Conservation (phyloP, 92 coral and sea anemone species). For the Palythoa caribaeorum region DNA sequence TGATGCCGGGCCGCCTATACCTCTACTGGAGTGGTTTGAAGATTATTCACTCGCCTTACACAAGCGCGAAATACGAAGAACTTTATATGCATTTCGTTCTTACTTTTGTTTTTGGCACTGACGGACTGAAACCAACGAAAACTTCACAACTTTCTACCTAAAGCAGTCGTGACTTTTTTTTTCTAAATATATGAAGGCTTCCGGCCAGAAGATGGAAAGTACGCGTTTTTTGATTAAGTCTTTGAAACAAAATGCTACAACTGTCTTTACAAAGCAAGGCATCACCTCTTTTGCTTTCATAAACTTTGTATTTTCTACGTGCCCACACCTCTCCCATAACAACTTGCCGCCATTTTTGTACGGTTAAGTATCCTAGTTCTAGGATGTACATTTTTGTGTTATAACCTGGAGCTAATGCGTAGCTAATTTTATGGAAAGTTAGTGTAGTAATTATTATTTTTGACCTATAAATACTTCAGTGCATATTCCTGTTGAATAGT, state of each 20-base stretch:
- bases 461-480: too few relatives aligned
- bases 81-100: not conserved
- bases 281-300: not conserved
- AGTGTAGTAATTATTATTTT: too few relatives aligned
- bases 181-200: not conserved
- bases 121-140: not conserved
- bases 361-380: not conserved
- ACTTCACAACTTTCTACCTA: not conserved
- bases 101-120: too few relatives aligned
- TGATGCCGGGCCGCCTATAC: not conserved
- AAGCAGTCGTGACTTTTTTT: not conserved
- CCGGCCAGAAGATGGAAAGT: not conserved
- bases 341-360: not conserved
- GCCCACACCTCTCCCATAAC: not conserved
- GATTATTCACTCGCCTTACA: not conserved
- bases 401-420: too few relatives aligned
- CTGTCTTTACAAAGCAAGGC: not conserved
- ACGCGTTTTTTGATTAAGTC: not conserved
- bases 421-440: too few relatives aligned
- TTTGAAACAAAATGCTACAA: not conserved
- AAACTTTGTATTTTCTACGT: not conserved
- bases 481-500: too few relatives aligned
- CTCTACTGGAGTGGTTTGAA: constrained; percentile 17
- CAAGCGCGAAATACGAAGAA: not conserved
- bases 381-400: too few relatives aligned